These are phyloP conservation scores for Ylistrum balloti DNA, from an alignment of 1,140 invertebrate species.

Conservation along the genomic window DNA sequence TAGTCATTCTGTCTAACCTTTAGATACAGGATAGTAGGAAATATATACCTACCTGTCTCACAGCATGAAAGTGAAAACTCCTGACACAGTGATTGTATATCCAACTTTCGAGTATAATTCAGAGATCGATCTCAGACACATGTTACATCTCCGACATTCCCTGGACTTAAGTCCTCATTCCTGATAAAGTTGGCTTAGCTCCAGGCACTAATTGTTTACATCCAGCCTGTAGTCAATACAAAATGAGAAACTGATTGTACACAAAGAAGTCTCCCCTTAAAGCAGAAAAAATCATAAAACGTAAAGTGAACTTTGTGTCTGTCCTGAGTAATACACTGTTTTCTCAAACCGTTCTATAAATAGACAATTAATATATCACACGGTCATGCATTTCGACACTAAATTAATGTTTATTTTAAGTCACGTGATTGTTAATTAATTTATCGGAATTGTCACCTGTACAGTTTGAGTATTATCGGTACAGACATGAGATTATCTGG, in stretches of 20 bases:
- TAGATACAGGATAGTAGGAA: too few species aligned
- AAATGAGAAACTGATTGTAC: not conserved
- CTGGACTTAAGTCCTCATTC: too few species aligned
- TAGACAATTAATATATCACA: not conserved
- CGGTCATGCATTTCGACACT: not conserved
- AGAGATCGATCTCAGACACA: too few species aligned
- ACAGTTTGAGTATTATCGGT: not conserved
- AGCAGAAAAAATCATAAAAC: not conserved
- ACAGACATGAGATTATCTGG: not conserved
- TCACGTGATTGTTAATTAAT: slow-evolving; percentile 6
- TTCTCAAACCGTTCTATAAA: not conserved
- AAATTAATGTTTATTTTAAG: slow-evolving; percentile 6
- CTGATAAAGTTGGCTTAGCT: not conserved
- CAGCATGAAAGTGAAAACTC: too few species aligned
- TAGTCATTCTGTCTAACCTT: too few species aligned
- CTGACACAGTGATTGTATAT: too few species aligned
- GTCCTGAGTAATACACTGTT: not conserved
- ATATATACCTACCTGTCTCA: too few species aligned
- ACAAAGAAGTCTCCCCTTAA: not conserved
- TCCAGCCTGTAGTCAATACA: not conserved
- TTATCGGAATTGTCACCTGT: not conserved
- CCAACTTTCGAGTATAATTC: too few species aligned
- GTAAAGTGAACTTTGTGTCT: not conserved
- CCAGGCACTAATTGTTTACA: not conserved
- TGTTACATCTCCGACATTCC: too few species aligned